These are phyloP conservation scores for Spheniscus mendiculus DNA, from an alignment of 2,113 vertebrate species.

Conservation along the genomic window DNA sequence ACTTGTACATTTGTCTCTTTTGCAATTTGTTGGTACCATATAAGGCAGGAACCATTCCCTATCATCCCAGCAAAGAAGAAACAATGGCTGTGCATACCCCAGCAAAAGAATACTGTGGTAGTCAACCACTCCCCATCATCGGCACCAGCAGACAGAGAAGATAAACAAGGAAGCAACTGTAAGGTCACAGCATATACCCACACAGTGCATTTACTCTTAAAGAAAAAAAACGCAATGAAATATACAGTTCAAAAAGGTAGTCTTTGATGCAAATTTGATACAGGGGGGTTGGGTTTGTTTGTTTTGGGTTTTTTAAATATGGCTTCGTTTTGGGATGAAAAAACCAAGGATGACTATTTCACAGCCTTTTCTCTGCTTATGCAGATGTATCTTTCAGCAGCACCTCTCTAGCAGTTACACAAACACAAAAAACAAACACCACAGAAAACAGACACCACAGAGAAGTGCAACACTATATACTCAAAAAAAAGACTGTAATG, in stretches of 20 bases:
- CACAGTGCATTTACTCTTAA: neutral
- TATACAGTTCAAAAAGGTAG: neutral
- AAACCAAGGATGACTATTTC: neutral
- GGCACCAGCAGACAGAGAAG: neutral
- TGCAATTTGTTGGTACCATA: fast-evolving
- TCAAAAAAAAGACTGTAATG: neutral
- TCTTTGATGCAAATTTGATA: neutral
- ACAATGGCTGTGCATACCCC: neutral
- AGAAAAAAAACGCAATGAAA: neutral
- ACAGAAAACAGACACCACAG: too few relatives aligned
- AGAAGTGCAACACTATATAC: neutral
- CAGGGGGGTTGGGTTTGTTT: neutral
- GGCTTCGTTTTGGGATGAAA: neutral
- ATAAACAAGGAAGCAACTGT: neutral
- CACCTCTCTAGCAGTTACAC: neutral
- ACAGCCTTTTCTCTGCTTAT: neutral
- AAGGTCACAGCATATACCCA: neutral
- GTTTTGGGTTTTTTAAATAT: too few relatives aligned
- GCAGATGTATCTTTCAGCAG: neutral
- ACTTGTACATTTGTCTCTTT: neutral
- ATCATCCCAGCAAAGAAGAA: neutral
- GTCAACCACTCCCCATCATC: neutral
- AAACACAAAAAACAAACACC: neutral
- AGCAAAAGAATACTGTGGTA: neutral
- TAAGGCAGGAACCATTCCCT: neutral